Evolutionary conservation across 2,888 invertebrate species (phyloP), one percentile per base, ranked within the genome.

Genomic region (Criorhina ranunculi): DNA sequence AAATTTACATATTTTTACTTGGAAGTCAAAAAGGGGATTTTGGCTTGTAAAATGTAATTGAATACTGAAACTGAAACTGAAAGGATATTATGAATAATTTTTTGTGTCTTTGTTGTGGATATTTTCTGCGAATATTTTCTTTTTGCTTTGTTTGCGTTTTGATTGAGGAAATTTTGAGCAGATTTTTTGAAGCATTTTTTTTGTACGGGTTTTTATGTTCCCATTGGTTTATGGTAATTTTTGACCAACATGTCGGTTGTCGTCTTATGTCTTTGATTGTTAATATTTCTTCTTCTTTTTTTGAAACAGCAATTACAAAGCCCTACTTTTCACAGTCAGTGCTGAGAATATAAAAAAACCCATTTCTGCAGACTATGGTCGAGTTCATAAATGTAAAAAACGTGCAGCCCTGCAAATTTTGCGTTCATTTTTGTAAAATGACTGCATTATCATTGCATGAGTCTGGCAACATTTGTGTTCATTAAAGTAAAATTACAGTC

Each of bases 11-110:
- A 78, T 35, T 53, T 66, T 59, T 35, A 9, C 35, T 29, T 35
- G 9, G 57, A 69, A 73, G 57, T 78, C 78, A 70, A 70, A 73
- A 69, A 59, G 73, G 79, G 83, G 69, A 73, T 75, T 4, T 78
- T 49, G 40, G 79, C 53, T 7, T 79, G 79, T 79, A 8, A 3
- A 57, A 31, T 2, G 78, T 72, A 67, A 83, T 67, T 64, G 78
- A 72, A 72, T 67, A 46, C 51, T 12, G 31, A 9, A 7, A 57
- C 40, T 15, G 17, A 31, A 24, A 44, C 46, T 31, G 8, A 35
- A 35, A 29, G 49, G 24, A 42, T 49, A 4, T 24, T 51, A 17
- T 76, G 40, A 42, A 62, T 76, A 64, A 24, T 6, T 53, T 17
- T 51, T n/a, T 53, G 29, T 67, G 5, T 40, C 35, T 62, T 57